These are phyloP conservation scores for Rhegmatorhina hoffmannsi DNA, from an alignment of 2,113 vertebrate genomes.

Conservation along the genomic window DNA sequence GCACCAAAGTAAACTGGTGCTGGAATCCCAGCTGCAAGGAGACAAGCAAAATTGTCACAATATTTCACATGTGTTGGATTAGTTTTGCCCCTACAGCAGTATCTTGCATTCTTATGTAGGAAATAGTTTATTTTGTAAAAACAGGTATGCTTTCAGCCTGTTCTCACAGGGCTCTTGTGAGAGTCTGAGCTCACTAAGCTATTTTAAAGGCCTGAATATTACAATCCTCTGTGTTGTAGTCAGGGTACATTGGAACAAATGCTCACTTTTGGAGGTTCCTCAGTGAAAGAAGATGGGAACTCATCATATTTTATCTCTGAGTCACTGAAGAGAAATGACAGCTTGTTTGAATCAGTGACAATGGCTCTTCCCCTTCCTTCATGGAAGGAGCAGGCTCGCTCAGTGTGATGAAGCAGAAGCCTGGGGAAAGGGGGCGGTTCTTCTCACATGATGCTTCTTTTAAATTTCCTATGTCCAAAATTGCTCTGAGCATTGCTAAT, in stretches of 20 bases:
- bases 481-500: neutral
- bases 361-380: neutral
- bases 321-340: neutral
- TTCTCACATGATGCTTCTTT: neutral
- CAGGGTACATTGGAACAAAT: neutral
- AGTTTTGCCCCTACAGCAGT: neutral
- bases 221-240: neutral
- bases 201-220: neutral
- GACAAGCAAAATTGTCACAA: neutral
- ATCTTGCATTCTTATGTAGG: neutral
- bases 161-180: neutral
- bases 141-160: neutral
- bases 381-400: neutral
- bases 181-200: neutral
- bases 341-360: neutral
- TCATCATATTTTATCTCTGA: neutral
- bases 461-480: neutral
- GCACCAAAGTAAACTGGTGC: slow-evolving; percentile 89
- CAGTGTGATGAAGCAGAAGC: neutral
- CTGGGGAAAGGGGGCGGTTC: neutral
- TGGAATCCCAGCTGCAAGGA: slow-evolving; percentile 80
- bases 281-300: neutral
- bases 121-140: neutral
- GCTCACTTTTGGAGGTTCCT: neutral
- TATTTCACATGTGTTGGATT: neutral